Base-by-base conservation (phyloP, 30 jellyfish, hydroid and myxozoan species). In the Mastigias papua region DNA sequence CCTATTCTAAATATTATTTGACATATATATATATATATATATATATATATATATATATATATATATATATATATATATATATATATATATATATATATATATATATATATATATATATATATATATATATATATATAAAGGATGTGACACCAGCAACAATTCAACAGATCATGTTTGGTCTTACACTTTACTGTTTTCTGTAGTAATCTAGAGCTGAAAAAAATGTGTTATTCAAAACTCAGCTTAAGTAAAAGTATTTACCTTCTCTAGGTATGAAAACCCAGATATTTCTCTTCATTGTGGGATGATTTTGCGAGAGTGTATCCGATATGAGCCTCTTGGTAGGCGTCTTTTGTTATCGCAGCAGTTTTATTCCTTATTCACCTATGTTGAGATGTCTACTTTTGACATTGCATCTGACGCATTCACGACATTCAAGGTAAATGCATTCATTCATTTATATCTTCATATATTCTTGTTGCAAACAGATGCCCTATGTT, bases 391-490 rank as follows among this genome's bases (percentile, higher is more conserved):
- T 20, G 97, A 94, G 80, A 64, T 83, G 89, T 86, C 97, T 2
- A 89, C 99, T 8, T 94, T 94, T 67, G 99, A 94, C 71, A 86
- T 94, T 35, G 99, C 98, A 26, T 94, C 99, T 6, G 99, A 94
- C 81, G 99, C 99, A 25, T 94, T 89, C 76, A 86, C 97, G 26
- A 89, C 97, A n/a, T 94, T 94, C 87, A 94, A 94, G 96, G 98
- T 93, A 54, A 1, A 86, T 20, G 22, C 13, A n/a, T 15, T 42
- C 13, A 42, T 42, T 8, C 54, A 42, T 42, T 42, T 42, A 42
- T 15, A 15, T 4, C 13, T 42, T 42, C 13, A 42, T 42, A 15
- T 0, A 42, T 42, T 42, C 13, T 0, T 42, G 7, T 42, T 8
- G 7, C 54, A 4, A 8, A 4, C 13, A 42, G 54, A 15, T 8